phyloP scores from a whole-genome alignment of 1,140 invertebrate genomes.

The Bombus confusus region DNA sequence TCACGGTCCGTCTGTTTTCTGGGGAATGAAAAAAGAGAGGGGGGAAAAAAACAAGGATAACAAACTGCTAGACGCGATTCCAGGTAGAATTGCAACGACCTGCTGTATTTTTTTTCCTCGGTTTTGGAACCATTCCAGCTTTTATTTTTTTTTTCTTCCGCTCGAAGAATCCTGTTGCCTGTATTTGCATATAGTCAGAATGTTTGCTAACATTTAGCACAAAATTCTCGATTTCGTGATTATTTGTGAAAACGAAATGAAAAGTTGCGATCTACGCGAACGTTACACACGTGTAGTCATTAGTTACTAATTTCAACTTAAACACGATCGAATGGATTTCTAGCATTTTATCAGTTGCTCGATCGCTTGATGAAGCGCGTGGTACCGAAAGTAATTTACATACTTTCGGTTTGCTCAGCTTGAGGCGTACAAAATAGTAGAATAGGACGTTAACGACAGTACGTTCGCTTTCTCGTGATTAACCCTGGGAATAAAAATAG shows the following conservation, averaged over 20 bases:
- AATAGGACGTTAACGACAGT: background rate
- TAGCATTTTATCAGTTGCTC: too few species aligned
- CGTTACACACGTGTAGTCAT: background rate
- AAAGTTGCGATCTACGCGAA: background rate
- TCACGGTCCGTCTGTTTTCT: conserved; percentile 23
- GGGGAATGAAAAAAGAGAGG: conserved; percentile 7
- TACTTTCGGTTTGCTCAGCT: background rate
- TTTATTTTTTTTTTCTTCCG: background rate
- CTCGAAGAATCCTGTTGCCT: conserved; percentile 21
- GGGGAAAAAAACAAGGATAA: background rate
- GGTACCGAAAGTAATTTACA: background rate
- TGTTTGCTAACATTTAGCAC: conserved; percentile 1
- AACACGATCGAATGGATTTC: background rate
- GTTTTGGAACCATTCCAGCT: conserved; percentile 21
- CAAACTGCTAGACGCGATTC: background rate
- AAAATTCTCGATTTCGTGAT: background rate
- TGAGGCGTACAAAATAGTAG: background rate
- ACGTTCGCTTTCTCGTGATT: background rate
- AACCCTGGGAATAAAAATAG: background rate
- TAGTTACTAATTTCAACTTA: background rate
- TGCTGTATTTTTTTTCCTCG: background rate
- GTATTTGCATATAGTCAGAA: background rate
- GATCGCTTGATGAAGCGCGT: background rate
- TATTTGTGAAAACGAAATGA: background rate
- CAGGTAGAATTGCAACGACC: background rate